Evolutionary conservation across 2,888 invertebrate genomes (phyloP), one percentile per base, ranked within the genome.

Genomic region (Oxytorus armatus): DNA sequence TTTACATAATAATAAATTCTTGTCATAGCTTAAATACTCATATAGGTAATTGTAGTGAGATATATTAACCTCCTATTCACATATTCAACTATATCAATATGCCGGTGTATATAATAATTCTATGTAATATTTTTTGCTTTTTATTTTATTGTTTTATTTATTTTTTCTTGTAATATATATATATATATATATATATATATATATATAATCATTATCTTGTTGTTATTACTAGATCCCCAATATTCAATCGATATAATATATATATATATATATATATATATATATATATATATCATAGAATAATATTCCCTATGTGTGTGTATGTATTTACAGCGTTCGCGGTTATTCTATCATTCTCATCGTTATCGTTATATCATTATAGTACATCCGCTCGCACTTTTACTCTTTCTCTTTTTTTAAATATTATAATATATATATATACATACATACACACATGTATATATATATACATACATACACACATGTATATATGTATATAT

Each of bases 11-110:
- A 86, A 89, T 82, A 82, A 89, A 85, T 88, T 87, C 74, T 85
- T 85, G 82, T 84, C 85, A 75, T 88, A 89, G 72, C 83, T 84
- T 88, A 88, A 79, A 89, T 88, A 86, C 82, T 88, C 86, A 86
- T 87, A 87, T 86, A 86, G 83, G 86, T 88, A 86, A 88, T 87
- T 83, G 83, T 83, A 84, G 88, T 87, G 89, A 86, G 84, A 88
- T 79, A 76, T 75, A 66, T 89, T 89, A 88, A 88, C 85, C 82
- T 87, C 88, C 88, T 90, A 90, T 90, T 89, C 88, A 89, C 90
- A 90, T 89, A 88, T 86, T 88, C 86, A 88, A 89, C 89, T 91
- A 89, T 90, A 83, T 88, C 86, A 88, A 89, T 90, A 89, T 86
- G 88, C 86, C 85, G 85, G 88, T 90, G 89, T 90, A 90, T 89